These are phyloP conservation scores for Apamea anceps DNA, from an alignment of 2,888 invertebrate genomes.

Conservation along the genomic window DNA sequence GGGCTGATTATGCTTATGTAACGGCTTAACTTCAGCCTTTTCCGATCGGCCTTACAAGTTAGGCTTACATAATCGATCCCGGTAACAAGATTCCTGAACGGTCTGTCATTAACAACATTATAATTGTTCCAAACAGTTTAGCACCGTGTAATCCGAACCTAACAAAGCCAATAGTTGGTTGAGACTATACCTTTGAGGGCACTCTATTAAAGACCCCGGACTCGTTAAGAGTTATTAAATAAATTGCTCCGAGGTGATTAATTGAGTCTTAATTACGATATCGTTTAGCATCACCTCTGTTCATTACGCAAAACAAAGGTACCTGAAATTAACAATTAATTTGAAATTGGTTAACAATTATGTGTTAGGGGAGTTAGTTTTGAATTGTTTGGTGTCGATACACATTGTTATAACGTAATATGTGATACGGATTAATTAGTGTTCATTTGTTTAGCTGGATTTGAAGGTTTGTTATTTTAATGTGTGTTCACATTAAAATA, in stretches of 20 bases:
- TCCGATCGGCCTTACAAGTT: constrained; percentile 9
- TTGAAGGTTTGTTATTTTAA: constrained; percentile 6
- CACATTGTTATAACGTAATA: constrained; percentile 22
- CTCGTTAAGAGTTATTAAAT: constrained; percentile 87
- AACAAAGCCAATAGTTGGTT: constrained; percentile 64
- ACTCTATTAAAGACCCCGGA: constrained; percentile 75
- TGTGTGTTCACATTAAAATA: too few species aligned
- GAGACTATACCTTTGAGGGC: constrained; percentile 66
- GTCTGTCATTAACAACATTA: constrained; percentile 34
- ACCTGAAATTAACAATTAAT: constrained; percentile 58
- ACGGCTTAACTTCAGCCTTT: background rate
- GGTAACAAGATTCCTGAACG: constrained; percentile 21
- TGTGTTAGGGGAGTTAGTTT: constrained; percentile 29
- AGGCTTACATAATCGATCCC: constrained; percentile 19
- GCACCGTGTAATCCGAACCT: constrained; percentile 41
- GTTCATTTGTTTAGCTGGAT: constrained; percentile 38
- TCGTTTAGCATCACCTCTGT: constrained; percentile 85
- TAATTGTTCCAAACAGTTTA: constrained; percentile 40
- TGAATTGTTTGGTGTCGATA: constrained; percentile 29
- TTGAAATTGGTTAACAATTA: constrained; percentile 58
- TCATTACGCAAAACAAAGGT: constrained; percentile 73
- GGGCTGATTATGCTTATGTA: background rate
- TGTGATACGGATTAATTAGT: constrained; percentile 25
- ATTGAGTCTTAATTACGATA: constrained; percentile 88
- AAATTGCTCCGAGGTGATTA: constrained; percentile 86